These are phyloP conservation scores for Turritopsis dohrnii DNA, from an alignment of 30 jellyfish, hydroid and myxozoan genomes.

Conservation along the genomic window DNA sequence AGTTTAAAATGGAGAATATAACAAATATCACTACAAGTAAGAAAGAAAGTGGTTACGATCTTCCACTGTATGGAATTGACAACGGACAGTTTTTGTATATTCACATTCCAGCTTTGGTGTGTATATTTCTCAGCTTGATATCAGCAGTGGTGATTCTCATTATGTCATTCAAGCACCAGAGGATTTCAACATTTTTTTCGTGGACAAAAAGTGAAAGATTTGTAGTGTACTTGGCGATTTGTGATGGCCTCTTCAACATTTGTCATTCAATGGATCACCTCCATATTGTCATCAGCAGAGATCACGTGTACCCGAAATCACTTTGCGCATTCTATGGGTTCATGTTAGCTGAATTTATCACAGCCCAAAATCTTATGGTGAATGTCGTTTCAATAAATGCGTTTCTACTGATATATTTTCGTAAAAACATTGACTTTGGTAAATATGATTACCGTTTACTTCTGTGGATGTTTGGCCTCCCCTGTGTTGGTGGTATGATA, in stretches of 20 bases:
- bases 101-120: constrained; percentile 21
- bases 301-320: constrained; percentile 1
- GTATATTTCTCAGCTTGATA: neutral
- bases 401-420: constrained; percentile 15
- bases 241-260: constrained; percentile 15
- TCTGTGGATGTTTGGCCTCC: constrained; percentile 15
- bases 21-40: neutral
- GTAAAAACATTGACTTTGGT: constrained; percentile 22
- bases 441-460: constrained; percentile 5
- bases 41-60: constrained; percentile 7
- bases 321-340: constrained; percentile 20
- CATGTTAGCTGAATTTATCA: constrained; percentile 20
- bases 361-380: constrained; percentile 16
- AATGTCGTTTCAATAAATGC: constrained; percentile 15
- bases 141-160: neutral
- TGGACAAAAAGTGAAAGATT: constrained; percentile 23
- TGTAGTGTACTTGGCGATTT: constrained; percentile 1
- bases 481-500: constrained; percentile 12
- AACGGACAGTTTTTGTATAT: neutral
- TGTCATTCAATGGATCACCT: constrained; percentile 15
- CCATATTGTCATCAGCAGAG: neutral
- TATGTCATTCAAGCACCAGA: neutral
- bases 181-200: neutral
- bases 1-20: too few species aligned
- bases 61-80: constrained; percentile 12